Conservation (phyloP, 2,888 invertebrate genomes). For the Phorcus lineatus region DNA sequence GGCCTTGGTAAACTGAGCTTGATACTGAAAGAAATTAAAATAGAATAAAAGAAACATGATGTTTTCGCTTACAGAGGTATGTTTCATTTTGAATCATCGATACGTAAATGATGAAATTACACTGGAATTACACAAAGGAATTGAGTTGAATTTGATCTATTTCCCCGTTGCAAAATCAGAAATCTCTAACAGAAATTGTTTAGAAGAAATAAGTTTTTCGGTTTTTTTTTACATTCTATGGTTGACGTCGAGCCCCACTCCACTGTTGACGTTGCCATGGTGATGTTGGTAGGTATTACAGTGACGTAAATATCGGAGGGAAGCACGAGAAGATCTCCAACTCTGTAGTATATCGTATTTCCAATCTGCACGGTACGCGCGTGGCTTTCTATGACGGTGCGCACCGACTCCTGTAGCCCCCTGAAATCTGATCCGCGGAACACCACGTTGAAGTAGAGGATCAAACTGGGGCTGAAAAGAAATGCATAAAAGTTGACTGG, state of each 20-base stretch:
- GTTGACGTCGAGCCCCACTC: background rate
- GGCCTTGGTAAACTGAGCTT: background rate
- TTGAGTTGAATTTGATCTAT: no score
- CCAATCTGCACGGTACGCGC: slow-evolving; percentile 7
- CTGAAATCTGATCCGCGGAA: slow-evolving; percentile 35
- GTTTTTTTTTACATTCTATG: background rate
- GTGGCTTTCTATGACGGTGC: slow-evolving; percentile 35
- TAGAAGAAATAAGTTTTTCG: no score
- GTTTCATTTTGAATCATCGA: no score
- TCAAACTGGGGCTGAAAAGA: slow-evolving; percentile 31
- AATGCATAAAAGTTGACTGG: no score
- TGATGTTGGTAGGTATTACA: slow-evolving; percentile 42
- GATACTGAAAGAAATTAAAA: background rate
- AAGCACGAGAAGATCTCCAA: slow-evolving; percentile 41
- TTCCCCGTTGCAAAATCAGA: no score
- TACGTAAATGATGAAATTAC: no score
- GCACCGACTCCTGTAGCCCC: slow-evolving; percentile 34
- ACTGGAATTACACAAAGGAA: no score
- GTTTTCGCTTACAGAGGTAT: no score
- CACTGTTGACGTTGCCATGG: slow-evolving; percentile 24
- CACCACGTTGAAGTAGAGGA: slow-evolving; percentile 41
- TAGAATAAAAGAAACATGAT: no score
- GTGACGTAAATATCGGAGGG: slow-evolving; percentile 30
- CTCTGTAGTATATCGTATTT: slow-evolving; percentile 27
- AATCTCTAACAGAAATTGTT: no score